Percentiles rank a stretch among this genome's conserved stretches.
phyloP scores from a whole-genome alignment of 2,797 vertebrate genomes.

The Poeciliopsis gracilis region DNA sequence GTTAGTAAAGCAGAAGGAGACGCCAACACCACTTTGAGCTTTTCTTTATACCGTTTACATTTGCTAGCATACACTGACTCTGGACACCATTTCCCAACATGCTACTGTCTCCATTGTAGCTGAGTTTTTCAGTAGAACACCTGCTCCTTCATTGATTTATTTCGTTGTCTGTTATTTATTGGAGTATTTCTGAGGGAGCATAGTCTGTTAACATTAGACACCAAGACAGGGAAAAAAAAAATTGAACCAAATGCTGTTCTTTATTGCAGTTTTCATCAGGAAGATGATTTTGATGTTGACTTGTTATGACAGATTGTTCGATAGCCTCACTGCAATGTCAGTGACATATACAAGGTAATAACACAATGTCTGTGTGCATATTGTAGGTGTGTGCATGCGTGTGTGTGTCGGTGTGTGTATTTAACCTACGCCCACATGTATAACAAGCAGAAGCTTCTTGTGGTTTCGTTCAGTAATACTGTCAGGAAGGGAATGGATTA shows the following conservation, averaged over 20 bases:
- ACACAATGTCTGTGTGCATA: not conserved
- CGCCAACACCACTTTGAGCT: constrained; percentile 42
- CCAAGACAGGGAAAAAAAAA: not conserved
- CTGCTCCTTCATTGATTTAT: constrained; percentile 36
- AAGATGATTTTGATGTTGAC: not conserved
- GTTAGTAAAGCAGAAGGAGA: constrained; percentile 49
- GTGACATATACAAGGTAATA: not conserved
- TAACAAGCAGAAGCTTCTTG: no score
- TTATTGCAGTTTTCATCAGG: no score
- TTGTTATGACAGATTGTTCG: not conserved
- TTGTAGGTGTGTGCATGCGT: not conserved
- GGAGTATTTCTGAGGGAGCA: not conserved
- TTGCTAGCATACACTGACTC: constrained; percentile 3
- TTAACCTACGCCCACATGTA: no score
- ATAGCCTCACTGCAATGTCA: not conserved
- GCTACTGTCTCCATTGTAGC: constrained; percentile 10
- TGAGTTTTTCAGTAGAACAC: constrained; percentile 13
- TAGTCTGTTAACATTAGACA: not conserved
- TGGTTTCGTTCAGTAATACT: no score
- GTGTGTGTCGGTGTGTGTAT: no score
- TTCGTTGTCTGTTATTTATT: constrained; percentile 10
- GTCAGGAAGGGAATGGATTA: no score
- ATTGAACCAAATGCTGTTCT: not conserved
- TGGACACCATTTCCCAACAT: constrained; percentile 41
- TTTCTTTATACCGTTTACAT: not conserved